These are phyloP conservation scores for Lontra canadensis DNA, from an alignment of 2,113 vertebrate genomes.

Conservation along the genomic window DNA sequence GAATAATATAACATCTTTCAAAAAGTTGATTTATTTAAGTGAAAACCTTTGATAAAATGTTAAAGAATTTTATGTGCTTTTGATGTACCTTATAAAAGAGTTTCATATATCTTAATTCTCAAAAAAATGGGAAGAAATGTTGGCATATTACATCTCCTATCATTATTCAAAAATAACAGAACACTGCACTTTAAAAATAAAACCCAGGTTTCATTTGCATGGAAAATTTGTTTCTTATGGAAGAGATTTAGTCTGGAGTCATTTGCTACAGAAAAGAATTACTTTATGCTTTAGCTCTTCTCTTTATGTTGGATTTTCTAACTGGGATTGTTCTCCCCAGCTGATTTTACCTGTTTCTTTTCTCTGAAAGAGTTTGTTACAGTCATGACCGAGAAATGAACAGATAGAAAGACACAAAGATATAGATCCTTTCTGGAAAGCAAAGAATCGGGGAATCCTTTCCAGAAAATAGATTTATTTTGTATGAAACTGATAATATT, in stretches of 20 bases:
- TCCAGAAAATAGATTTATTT: neutral
- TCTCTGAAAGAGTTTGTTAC: neutral
- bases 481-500: constrained; percentile 11
- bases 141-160: neutral
- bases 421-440: neutral
- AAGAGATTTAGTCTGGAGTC: neutral
- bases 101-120: neutral
- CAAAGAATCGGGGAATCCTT: constrained; percentile 1
- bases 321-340: neutral
- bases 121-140: neutral
- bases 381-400: neutral
- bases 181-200: constrained; percentile 37
- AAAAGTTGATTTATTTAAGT: constrained; percentile 33
- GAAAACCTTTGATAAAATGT: constrained; percentile 23
- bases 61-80: neutral
- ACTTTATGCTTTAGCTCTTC: neutral
- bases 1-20: constrained; percentile 8
- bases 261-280: constrained; percentile 19
- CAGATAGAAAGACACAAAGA: neutral
- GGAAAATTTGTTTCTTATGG: constrained; percentile 19
- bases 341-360: constrained; percentile 2
- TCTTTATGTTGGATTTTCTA: neutral
- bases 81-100: neutral
- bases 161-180: constrained; percentile 47
- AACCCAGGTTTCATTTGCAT: constrained; percentile 20